A percentile compares a stretch with the other conserved stretches of the same genome.
Conservation (phyloP, 2,888 invertebrate species). For the Nomada fucata region DNA sequence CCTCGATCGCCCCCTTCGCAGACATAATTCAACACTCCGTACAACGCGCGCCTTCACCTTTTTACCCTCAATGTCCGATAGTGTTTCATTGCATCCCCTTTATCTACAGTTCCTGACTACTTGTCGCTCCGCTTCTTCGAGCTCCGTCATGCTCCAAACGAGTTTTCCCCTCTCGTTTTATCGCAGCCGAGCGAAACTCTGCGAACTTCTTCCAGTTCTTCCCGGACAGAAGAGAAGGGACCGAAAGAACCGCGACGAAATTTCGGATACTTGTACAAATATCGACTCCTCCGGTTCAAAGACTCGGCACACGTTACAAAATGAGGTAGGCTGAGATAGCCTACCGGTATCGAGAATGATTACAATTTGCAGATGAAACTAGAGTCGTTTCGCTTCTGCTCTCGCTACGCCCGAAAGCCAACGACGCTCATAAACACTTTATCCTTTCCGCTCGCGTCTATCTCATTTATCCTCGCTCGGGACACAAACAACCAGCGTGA, state of each 20-base stretch:
- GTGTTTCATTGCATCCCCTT: slow-evolving; percentile 74
- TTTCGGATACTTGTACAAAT: slow-evolving; percentile 48
- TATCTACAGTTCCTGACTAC: slow-evolving; percentile 52
- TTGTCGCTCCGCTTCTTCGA: slow-evolving; percentile 31
- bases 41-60: slow-evolving; percentile 68
- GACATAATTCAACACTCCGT: slow-evolving; percentile 82
- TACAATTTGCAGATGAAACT: background rate
- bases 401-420: background rate
- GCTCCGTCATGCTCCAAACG: slow-evolving; percentile 3
- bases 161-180: slow-evolving; percentile 1
- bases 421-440: slow-evolving; percentile 25
- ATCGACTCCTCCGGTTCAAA: slow-evolving; percentile 12
- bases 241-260: slow-evolving; percentile 8
- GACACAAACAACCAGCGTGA: slow-evolving; percentile 61
- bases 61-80: slow-evolving; percentile 69
- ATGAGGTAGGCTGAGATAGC: background rate
- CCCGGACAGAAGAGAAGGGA: too few relatives aligned
- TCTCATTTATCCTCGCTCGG: slow-evolving; percentile 47
- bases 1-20: slow-evolving; percentile 65
- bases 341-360: background rate
- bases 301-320: background rate
- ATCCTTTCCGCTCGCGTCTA: slow-evolving; percentile 28
- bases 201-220: slow-evolving; percentile 18
- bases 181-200: slow-evolving; percentile 23
- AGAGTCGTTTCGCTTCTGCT: background rate